phyloP scores from a whole-genome alignment of 2,797 vertebrate genomes.

The Carapus acus region DNA sequence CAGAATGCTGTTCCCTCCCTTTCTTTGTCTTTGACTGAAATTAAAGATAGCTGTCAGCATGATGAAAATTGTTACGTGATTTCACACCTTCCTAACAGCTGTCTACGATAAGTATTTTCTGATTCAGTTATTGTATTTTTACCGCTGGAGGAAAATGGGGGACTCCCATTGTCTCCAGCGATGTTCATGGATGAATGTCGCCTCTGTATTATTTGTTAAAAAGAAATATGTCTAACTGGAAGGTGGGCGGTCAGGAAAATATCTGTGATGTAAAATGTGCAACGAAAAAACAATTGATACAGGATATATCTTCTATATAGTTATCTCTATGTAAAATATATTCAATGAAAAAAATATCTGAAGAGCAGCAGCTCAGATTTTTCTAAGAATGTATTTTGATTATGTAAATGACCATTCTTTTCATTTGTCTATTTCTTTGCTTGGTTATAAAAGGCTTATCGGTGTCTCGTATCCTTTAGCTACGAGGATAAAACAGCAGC shows the following conservation, averaged over 20 bases:
- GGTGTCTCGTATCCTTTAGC: slow-evolving; percentile 50
- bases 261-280: slow-evolving; percentile 69
- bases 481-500: slow-evolving; percentile 53
- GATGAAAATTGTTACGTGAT: slow-evolving; percentile 45
- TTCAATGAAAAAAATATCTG: slow-evolving; percentile 59
- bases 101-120: slow-evolving; percentile 13
- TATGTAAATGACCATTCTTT: slow-evolving; percentile 64
- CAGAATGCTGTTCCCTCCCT: slow-evolving; percentile 32
- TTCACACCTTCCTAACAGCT: slow-evolving; percentile 32
- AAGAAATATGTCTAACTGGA: slow-evolving; percentile 44
- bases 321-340: slow-evolving; percentile 49
- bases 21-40: slow-evolving; percentile 39
- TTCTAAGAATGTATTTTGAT: slow-evolving; percentile 81
- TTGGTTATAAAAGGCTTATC: slow-evolving; percentile 50
- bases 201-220: slow-evolving; percentile 44
- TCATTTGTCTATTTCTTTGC: slow-evolving; percentile 44
- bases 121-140: slow-evolving; percentile 21
- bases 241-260: slow-evolving; percentile 54
- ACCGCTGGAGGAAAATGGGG: slow-evolving; percentile 27
- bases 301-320: slow-evolving; percentile 55
- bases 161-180: slow-evolving; percentile 29
- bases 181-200: slow-evolving; percentile 59
- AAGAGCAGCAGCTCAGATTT: slow-evolving; percentile 62
- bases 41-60: slow-evolving; percentile 51
- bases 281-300: slow-evolving; percentile 54